Percentiles rank a stretch among this genome's conserved stretches.
Conservation (phyloP, 2,888 invertebrate species). For the Horisme vitalbata region DNA sequence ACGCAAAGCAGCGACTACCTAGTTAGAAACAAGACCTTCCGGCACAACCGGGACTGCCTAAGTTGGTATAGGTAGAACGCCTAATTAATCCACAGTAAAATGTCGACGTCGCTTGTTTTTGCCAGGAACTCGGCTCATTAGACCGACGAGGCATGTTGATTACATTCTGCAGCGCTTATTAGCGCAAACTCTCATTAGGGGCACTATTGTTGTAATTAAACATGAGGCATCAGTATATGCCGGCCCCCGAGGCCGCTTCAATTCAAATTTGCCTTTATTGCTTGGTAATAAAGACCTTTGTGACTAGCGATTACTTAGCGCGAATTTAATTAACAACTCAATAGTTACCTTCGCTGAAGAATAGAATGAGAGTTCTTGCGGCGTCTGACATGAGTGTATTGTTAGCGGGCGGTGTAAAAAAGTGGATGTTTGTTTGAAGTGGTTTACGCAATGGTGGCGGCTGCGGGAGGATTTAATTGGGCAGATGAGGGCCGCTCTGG, state of each 20-base stretch:
- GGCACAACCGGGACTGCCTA: conserved; percentile 49
- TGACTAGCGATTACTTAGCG: conserved; percentile 57
- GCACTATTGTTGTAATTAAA: conserved; percentile 83
- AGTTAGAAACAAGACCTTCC: conserved; percentile 62
- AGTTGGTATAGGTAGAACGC: conserved; percentile 65
- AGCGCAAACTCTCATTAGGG: conserved; percentile 82
- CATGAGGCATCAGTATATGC: conserved; percentile 65
- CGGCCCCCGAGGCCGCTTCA: conserved; percentile 44
- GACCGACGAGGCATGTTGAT: conserved; percentile 81
- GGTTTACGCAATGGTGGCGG: conserved; percentile 73
- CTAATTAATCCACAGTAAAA: conserved; percentile 81
- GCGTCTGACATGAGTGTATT: conserved; percentile 76
- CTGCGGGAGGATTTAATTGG: conserved; percentile 72
- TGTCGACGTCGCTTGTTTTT: conserved; percentile 77
- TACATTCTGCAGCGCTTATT: conserved; percentile 82
- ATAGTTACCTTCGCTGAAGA: conserved; percentile 61
- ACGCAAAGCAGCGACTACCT: conserved; percentile 50
- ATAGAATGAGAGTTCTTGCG: conserved; percentile 70
- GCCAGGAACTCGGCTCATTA: conserved; percentile 80
- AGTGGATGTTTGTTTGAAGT: conserved; percentile 72
- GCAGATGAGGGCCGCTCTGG: conserved; percentile 54
- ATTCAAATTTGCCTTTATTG: conserved; percentile 54
- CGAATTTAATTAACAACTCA: conserved; percentile 81
- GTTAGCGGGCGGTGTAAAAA: conserved; percentile 73
- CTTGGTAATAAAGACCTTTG: conserved; percentile 43